A percentile compares a stretch with the other conserved stretches of the same genome.
Evolutionary conservation across 2,888 invertebrate genomes (phyloP).

Genomic region (Tenthredo mesomela): DNA sequence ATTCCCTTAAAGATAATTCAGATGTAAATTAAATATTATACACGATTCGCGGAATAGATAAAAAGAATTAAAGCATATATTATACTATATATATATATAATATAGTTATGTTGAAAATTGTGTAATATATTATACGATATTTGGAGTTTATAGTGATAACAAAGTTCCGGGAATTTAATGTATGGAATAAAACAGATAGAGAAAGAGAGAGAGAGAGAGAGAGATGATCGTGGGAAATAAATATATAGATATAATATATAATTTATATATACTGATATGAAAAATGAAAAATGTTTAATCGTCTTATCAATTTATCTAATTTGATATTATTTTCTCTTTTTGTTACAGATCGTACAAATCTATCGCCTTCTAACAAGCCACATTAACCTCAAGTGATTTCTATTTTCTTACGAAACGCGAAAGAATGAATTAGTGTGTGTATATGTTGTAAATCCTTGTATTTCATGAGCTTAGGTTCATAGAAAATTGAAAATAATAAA

Average conservation of each 20-base stretch:
- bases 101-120: background rate
- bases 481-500: constrained; percentile 68
- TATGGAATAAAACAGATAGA: background rate
- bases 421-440: constrained; percentile 76
- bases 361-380: constrained; percentile 78
- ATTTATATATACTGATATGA: background rate
- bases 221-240: background rate
- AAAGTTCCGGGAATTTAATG: background rate
- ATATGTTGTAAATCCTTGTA: constrained; percentile 71
- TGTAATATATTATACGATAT: background rate
- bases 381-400: constrained; percentile 78
- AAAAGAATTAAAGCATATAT: background rate
- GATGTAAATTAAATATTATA: background rate
- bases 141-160: background rate
- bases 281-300: background rate
- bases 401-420: constrained; percentile 77
- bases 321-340: constrained; percentile 47
- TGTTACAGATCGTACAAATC: constrained; percentile 78
- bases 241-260: background rate
- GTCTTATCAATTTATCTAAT: background rate
- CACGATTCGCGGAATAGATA: background rate
- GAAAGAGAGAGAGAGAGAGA: background rate
- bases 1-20: background rate
- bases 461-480: constrained; percentile 70
- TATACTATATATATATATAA: background rate